Percentiles rank a stretch among this genome's conserved stretches.
phyloP scores from a whole-genome alignment of 2,888 invertebrate species.

The Eledona agricola region DNA sequence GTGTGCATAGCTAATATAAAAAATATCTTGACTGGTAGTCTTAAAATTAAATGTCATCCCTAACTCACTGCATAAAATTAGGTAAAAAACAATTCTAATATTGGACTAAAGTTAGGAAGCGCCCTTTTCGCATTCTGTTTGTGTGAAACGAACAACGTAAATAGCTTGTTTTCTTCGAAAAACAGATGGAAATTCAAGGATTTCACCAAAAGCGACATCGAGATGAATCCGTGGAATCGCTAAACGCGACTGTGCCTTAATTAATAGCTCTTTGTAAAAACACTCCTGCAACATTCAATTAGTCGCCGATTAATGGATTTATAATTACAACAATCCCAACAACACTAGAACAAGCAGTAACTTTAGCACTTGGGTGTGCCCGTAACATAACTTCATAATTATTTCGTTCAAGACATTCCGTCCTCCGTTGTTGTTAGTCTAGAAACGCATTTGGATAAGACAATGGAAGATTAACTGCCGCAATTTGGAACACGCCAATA shows the following conservation, averaged over 20 bases:
- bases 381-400: conserved; percentile 12
- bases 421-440: not conserved
- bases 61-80: no score
- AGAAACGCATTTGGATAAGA: no score
- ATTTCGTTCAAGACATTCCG: conserved; percentile 5
- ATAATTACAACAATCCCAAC: conserved; percentile 20
- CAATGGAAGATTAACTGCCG: no score
- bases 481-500: no score
- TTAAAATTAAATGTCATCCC: no score
- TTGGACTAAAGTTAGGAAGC: no score
- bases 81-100: no score
- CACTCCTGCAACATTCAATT: conserved; percentile 17
- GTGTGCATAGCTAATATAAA: no score
- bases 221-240: no score
- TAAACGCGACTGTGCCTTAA: no score
- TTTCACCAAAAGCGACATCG: not conserved
- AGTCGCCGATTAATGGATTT: conserved; percentile 18
- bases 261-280: conserved; percentile 6
- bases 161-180: conserved; percentile 15
- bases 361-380: conserved; percentile 16
- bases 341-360: conserved; percentile 11
- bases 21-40: no score
- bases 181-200: conserved; percentile 15
- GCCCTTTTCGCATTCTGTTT: no score
- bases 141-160: conserved; percentile 13